A percentile compares a stretch with the other conserved stretches of the same genome.
Conservation (phyloP, 1,140 invertebrate genomes). For the Neodiprion virginianus region DNA sequence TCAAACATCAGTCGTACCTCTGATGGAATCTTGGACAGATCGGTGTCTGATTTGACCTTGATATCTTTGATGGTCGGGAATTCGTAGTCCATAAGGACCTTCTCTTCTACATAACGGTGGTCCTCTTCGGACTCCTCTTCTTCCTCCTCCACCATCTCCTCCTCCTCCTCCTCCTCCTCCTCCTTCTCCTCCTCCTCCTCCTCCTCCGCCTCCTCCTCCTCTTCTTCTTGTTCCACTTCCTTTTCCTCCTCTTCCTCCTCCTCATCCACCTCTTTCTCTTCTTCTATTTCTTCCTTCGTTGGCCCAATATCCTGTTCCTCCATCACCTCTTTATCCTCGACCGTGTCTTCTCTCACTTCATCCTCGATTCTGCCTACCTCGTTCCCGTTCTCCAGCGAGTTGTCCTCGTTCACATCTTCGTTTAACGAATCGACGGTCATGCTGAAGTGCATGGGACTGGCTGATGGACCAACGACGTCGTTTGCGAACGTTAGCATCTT, state of each 20-base stretch:
- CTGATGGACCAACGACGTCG: background rate
- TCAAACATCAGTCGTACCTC: background rate
- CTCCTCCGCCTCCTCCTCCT: background rate
- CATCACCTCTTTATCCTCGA: background rate
- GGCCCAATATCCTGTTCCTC: background rate
- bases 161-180: conserved; percentile 19
- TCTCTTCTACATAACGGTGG: background rate
- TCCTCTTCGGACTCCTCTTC: background rate
- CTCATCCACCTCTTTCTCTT: background rate
- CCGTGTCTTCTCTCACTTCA: background rate
- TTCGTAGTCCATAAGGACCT: background rate
- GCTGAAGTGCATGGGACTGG: background rate
- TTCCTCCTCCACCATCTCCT: background rate
- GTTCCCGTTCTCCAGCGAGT: background rate
- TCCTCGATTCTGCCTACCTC: background rate
- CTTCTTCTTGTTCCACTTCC: conserved; percentile 9
- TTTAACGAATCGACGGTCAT: background rate
- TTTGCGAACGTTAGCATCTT: background rate
- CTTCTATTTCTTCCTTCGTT: background rate
- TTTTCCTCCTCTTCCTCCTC: background rate
- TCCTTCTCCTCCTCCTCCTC: conserved; percentile 32
- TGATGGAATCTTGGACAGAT: background rate
- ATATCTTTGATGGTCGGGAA: background rate
- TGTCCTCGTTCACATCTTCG: background rate
- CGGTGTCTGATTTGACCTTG: background rate